Conservation (phyloP, 2,888 invertebrate species). For the Lordiphosa fenestrarum region DNA sequence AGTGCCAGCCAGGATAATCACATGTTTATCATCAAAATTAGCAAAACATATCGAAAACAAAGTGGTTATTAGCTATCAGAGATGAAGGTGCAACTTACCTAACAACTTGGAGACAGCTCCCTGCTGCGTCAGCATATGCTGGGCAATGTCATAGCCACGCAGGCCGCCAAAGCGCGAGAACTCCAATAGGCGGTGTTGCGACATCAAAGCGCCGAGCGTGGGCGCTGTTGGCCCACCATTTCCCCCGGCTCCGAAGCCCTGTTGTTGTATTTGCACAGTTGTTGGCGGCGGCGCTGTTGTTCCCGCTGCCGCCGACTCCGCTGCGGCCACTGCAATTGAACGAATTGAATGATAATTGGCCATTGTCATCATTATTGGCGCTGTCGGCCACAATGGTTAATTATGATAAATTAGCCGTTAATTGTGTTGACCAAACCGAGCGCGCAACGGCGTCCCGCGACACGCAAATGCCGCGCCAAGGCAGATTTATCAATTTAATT, state of each 20-base stretch:
- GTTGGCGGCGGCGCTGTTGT: slow-evolving; percentile 67
- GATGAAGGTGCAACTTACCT: slow-evolving; percentile 67
- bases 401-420: slow-evolving; percentile 74
- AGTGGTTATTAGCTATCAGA: slow-evolving; percentile 47
- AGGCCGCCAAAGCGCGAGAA: slow-evolving; percentile 79
- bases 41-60: slow-evolving; percentile 74
- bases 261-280: slow-evolving; percentile 78
- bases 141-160: slow-evolving; percentile 79
- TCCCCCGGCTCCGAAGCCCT: slow-evolving; percentile 54
- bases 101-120: slow-evolving; percentile 79
- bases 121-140: slow-evolving; percentile 79
- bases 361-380: slow-evolving; percentile 60
- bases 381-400: slow-evolving; percentile 68
- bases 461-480: slow-evolving; percentile 18
- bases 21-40: slow-evolving; percentile 72
- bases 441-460: slow-evolving; percentile 1
- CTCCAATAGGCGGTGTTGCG: slow-evolving; percentile 80
- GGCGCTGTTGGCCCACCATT: slow-evolving; percentile 79
- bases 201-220: slow-evolving; percentile 87
- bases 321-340: slow-evolving; percentile 68
- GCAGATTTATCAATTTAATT: slow-evolving; percentile 45
- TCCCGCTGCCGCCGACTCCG: slow-evolving; percentile 47
- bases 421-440: slow-evolving; percentile 64
- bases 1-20: slow-evolving; percentile 60
- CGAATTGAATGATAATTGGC: slow-evolving; percentile 75